Percentiles rank a stretch among this genome's conserved stretches.
Evolutionary conservation across 2,797 vertebrate genomes (phyloP).

Genomic region (Enteromius paludinosus): DNA sequence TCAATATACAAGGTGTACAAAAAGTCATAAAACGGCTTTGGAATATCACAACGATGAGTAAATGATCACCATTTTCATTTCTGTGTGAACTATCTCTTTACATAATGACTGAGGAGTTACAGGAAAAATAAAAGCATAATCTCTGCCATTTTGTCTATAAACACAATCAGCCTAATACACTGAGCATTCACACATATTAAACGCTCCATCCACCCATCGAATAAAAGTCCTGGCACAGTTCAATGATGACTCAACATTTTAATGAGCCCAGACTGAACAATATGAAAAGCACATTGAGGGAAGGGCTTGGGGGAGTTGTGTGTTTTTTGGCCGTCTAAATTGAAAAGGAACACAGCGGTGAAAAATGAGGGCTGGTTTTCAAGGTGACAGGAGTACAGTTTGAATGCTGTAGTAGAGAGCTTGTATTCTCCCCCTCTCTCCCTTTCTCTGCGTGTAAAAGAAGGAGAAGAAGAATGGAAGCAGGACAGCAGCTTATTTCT

Average conservation of each 20-base stretch:
- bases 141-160: slow-evolving; percentile 5
- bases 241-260: slow-evolving; percentile 33
- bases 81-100: slow-evolving; percentile 10
- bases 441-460: slow-evolving; percentile 2
- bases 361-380: slow-evolving; percentile 56
- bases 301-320: slow-evolving; percentile 18
- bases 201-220: slow-evolving; percentile 9
- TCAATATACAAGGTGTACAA: background rate
- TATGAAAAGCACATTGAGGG: slow-evolving; percentile 35
- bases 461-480: slow-evolving; percentile 36
- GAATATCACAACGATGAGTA: background rate
- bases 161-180: slow-evolving; percentile 29
- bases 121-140: slow-evolving; percentile 32
- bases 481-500: slow-evolving; percentile 48
- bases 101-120: slow-evolving; percentile 12
- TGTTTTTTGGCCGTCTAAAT: slow-evolving; percentile 33
- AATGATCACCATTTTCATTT: background rate
- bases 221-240: slow-evolving; percentile 9
- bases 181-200: slow-evolving; percentile 21
- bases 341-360: slow-evolving; percentile 39
- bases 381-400: slow-evolving; percentile 50
- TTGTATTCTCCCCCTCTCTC: slow-evolving; percentile 17
- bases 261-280: slow-evolving; percentile 52
- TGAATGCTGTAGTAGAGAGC: slow-evolving; percentile 14
- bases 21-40: background rate